These are phyloP conservation scores for Malurus melanocephalus DNA, from an alignment of 2,113 vertebrate genomes.

Conservation along the genomic window DNA sequence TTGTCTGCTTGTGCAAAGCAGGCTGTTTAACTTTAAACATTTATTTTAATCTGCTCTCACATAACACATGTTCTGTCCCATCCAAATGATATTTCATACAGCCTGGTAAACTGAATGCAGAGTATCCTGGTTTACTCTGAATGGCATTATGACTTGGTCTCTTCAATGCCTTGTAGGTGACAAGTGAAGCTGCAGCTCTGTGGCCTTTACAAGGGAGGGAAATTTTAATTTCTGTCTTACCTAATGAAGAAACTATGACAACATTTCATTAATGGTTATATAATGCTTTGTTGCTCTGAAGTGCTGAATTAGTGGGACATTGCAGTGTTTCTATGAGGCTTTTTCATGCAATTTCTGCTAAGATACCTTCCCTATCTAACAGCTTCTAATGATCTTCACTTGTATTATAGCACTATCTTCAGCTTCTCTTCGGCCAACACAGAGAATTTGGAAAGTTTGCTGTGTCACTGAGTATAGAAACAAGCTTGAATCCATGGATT, in stretches of 20 bases:
- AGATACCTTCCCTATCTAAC: not conserved
- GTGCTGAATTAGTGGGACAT: not conserved
- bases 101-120: not conserved
- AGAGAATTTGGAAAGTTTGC: not conserved
- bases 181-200: not conserved
- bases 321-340: not conserved
- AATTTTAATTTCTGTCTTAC: not conserved
- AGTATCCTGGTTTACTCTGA: not conserved
- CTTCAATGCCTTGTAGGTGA: not conserved
- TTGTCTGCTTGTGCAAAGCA: not conserved
- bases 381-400: not conserved
- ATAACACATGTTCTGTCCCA: not conserved
- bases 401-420: not conserved
- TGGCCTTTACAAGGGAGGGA: not conserved
- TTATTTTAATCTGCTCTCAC: not conserved
- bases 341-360: not conserved
- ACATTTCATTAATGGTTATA: not conserved
- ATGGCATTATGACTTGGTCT: not conserved
- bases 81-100: not conserved
- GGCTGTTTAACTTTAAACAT: not conserved
- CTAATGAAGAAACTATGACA: not conserved
- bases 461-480: not conserved
- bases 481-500: not conserved
- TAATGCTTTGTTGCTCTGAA: not conserved
- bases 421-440: not conserved